Base-by-base conservation (phyloP, 1,140 invertebrate genomes). In the Lanistes nyassanus region DNA sequence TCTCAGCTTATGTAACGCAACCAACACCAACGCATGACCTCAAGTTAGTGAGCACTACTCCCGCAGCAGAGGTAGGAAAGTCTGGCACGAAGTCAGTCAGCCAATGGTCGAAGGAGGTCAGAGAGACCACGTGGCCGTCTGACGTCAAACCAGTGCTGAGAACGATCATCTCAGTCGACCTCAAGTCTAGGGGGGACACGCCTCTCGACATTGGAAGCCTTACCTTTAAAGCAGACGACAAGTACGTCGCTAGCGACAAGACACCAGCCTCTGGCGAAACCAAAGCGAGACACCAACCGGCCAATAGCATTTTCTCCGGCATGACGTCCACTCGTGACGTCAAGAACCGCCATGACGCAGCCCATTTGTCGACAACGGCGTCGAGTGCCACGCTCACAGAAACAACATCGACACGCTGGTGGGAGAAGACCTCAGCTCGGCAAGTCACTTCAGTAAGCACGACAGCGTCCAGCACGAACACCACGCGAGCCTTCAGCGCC, bases 251-350 rank as follows among this genome's bases (percentile, higher is more conserved):
- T 31, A 26, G 2, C 36, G 62, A 6, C 23, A 5, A 64, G 62
- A 64, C 6, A 29, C 23, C 36, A 7, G 7, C 29, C 7, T 6
- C 21, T 16, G n/a, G 16, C 23, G 60, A 64, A 16, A 16, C 29
- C 62, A 64, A 36, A 64, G 36, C 26, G 9, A 64, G 29, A 34
- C n/a, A 64, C 42, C 42, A 9, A 34, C 62, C 62, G 26, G 36
- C n/a, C 26, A 64, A 64, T 16, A 64, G 62, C 34, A 64, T 64
- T 29, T 64, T 64, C 36, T 64, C 66, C 39, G 29, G 23, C 11
- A 68, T 53, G 47, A 67, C 21, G 21, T 9, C 23, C 7, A 37
- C 29, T 7, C 29, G 64, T 7, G 36, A 39, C 4, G 23, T 37
- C 36, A 34, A 23, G 9, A 13, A 13, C 31, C 26, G 34, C 29